Evolutionary conservation across 2,888 invertebrate genomes (phyloP).

Genomic region (Cephus sareptanus): DNA sequence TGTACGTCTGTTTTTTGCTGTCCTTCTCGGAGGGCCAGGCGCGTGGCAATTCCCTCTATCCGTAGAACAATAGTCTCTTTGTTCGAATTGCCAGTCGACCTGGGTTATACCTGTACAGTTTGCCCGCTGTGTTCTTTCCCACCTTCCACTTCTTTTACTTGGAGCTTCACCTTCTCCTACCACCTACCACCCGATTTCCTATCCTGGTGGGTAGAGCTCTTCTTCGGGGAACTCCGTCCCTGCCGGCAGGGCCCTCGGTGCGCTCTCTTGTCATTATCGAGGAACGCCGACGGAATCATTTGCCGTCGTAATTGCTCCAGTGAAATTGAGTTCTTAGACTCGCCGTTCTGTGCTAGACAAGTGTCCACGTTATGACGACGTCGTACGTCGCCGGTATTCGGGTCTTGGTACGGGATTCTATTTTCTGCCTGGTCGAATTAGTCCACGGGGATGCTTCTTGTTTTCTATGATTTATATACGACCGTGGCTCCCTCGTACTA

Average conservation of each 20-base stretch:
- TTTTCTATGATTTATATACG: background rate
- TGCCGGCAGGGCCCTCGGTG: background rate
- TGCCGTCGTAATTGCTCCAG: conserved; percentile 40
- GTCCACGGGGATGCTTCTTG: background rate
- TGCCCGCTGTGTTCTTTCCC: background rate
- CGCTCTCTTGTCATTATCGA: conserved; percentile 33
- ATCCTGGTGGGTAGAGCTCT: background rate
- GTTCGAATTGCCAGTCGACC: background rate
- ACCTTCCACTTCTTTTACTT: background rate
- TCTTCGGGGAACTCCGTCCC: background rate
- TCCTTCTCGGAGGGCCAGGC: background rate
- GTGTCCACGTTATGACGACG: background rate
- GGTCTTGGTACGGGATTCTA: background rate
- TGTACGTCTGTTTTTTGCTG: background rate
- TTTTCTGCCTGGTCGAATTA: background rate
- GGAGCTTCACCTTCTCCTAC: background rate
- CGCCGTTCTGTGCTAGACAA: background rate
- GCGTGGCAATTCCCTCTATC: background rate
- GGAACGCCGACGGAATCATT: conserved; percentile 38
- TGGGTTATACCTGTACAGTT: background rate
- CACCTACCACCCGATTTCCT: background rate
- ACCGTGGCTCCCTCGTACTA: background rate
- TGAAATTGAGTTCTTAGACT: conserved; percentile 46
- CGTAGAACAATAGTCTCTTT: background rate
- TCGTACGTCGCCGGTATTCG: background rate